These are phyloP conservation scores for Noturus placidus DNA, from an alignment of 2,113 vertebrate species.

Conservation along the genomic window DNA sequence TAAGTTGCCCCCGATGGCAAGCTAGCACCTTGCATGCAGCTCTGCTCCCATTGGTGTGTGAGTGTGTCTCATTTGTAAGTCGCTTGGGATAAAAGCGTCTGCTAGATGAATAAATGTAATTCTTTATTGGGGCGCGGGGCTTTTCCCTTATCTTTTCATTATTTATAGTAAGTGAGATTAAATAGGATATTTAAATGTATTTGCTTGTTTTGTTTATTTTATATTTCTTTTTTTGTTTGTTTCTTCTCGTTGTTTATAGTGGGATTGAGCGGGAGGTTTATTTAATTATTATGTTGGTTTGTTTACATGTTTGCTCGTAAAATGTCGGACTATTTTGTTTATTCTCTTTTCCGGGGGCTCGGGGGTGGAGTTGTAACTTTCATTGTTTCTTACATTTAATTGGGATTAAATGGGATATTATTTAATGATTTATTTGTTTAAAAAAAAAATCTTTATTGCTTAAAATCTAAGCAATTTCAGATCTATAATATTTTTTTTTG, in stretches of 20 bases:
- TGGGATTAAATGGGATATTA: not conserved
- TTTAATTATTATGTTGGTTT: too few relatives aligned
- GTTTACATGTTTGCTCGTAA: too few relatives aligned
- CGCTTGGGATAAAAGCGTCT: too few relatives aligned
- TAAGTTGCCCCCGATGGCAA: too few relatives aligned
- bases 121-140: too few relatives aligned
- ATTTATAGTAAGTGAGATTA: not conserved
- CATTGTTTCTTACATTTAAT: not conserved
- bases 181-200: not conserved
- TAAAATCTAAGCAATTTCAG: too few relatives aligned
- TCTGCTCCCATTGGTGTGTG: too few relatives aligned
- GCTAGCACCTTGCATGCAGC: too few relatives aligned
- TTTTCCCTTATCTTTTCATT: not conserved
- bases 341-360: not conserved
- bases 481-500: not conserved
- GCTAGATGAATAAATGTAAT: too few relatives aligned
- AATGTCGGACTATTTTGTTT: not conserved
- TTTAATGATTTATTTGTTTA: not conserved
- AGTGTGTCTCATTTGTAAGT: too few relatives aligned
- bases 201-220: not conserved
- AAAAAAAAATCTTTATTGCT: too few relatives aligned
- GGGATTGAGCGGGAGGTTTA: too few relatives aligned
- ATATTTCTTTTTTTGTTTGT: not conserved
- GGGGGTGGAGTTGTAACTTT: not conserved
- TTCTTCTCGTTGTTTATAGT: not conserved